phyloP scores from a whole-genome alignment of 2,113 vertebrate species.

The Daubentonia madagascariensis region DNA sequence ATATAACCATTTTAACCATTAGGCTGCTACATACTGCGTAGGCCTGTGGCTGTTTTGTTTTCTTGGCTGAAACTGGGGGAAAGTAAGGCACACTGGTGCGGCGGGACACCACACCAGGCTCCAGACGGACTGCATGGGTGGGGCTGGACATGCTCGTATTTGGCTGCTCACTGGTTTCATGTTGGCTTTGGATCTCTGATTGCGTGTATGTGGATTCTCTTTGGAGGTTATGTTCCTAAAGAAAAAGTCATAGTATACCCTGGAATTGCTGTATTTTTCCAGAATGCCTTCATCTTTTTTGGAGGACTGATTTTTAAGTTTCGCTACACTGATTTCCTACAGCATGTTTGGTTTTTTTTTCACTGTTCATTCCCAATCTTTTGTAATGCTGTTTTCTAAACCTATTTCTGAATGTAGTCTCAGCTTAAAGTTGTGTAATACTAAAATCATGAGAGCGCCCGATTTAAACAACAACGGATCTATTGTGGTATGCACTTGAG shows the following conservation, averaged over 20 bases:
- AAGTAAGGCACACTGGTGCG: neutral
- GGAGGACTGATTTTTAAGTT: conserved; percentile 99
- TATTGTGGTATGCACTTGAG: conserved; percentile 26
- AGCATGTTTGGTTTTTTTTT: too few species aligned
- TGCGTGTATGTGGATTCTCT: too few species aligned
- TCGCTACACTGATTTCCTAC: conserved; percentile 87
- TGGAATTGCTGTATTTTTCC: conserved; percentile 98
- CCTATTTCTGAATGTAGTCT: conserved; percentile 23
- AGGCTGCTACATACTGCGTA: conserved; percentile 53
- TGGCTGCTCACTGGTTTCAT: too few species aligned
- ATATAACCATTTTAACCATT: neutral
- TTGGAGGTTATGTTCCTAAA: conserved; percentile 30
- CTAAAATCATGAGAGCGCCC: conserved; percentile 55
- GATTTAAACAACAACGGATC: neutral
- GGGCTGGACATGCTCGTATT: neutral
- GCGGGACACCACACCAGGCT: neutral
- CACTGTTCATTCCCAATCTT: conserved; percentile 63
- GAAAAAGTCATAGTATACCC: conserved; percentile 91
- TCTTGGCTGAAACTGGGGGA: neutral
- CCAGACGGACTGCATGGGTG: neutral
- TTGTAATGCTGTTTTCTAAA: conserved; percentile 81
- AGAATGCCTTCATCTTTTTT: conserved; percentile 99
- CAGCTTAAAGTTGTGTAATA: conserved; percentile 45
- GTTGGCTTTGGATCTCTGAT: too few species aligned
- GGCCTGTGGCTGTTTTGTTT: conserved; percentile 42